Conservation (phyloP, 2,888 invertebrate species). For the Thera obeliscata region DNA sequence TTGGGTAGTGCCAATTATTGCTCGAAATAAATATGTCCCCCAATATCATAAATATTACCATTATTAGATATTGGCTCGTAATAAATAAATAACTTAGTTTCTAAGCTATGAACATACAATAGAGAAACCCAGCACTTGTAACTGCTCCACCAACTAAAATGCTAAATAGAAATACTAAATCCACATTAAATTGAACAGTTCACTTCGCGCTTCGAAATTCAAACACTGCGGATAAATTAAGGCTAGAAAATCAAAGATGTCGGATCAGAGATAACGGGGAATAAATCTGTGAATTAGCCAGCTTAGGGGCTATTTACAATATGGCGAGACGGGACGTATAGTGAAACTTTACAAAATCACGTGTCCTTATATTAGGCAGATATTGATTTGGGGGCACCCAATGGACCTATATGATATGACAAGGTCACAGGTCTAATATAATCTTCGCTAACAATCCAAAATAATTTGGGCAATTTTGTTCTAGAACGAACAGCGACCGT, state of each 20-base stretch:
- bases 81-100: too few species aligned
- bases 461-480: too few species aligned
- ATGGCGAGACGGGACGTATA: neutral
- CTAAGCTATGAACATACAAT: neutral
- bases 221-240: constrained; percentile 39
- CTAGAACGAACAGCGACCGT: too few species aligned
- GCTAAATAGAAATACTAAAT: constrained; percentile 11
- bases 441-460: too few species aligned
- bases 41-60: too few species aligned
- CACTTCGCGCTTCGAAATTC: constrained; percentile 34
- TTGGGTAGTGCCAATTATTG: too few species aligned
- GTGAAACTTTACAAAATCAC: neutral
- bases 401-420: too few species aligned
- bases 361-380: too few species aligned
- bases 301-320: constrained; percentile 37
- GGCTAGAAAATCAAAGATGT: constrained; percentile 35
- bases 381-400: too few species aligned
- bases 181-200: constrained; percentile 24
- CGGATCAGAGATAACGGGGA: constrained; percentile 34
- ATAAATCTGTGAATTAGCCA: constrained; percentile 51
- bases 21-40: too few species aligned
- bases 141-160: neutral
- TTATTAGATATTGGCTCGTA: too few species aligned
- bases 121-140: neutral
- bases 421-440: too few species aligned